Evolutionary conservation across 2,888 invertebrate genomes (phyloP), one percentile per base, ranked within the genome.

Genomic region (Lithophane semibrunnea): DNA sequence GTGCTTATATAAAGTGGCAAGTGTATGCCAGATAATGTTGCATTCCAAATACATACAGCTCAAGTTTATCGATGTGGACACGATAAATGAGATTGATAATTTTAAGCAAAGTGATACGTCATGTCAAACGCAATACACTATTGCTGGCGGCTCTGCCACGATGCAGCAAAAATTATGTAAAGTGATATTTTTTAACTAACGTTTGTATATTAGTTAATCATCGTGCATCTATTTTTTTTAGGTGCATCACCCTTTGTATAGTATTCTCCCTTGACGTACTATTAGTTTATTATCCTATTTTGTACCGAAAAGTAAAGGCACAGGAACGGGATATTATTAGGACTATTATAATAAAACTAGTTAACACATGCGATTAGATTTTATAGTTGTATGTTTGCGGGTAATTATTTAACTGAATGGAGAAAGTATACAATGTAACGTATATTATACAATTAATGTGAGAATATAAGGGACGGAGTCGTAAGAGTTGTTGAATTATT

Each of bases 351-450:
- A 91, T 88, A 69, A 60, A 68, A 86, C 78, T 89, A 91, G 88
- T 88, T 92, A 92, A 92, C 91, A 92, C 92, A 90, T 92, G 94
- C 95, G 92, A 94, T 95, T 96, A 96, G 94, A 95, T 94, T 95
- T 93, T 94, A 95, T 94, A 95, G 94, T 92, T 94, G 94, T 92
- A 94, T 93, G 91, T 93, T 93, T 94, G 94, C 93, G 93, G 92
- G 91, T 94, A 93, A 92, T 92, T 92, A 93, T 94, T 94, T 94
- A 93, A 93, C 92, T 92, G 91, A 93, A 93, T 92, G 92, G 91
- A 92, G 92, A 93, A 94, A 91, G 94, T 95, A 94, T 95, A 94
- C 94, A 93, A 92, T 93, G 88, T 95, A 94, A 92, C 89, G 91
- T 94, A 93, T 94, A 92, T 92, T 92, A 92, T 86, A 86, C 84